Evolutionary conservation across 2,797 vertebrate species (phyloP), one percentile per base, ranked within the genome.

Genomic region (Leuciscus waleckii): DNA sequence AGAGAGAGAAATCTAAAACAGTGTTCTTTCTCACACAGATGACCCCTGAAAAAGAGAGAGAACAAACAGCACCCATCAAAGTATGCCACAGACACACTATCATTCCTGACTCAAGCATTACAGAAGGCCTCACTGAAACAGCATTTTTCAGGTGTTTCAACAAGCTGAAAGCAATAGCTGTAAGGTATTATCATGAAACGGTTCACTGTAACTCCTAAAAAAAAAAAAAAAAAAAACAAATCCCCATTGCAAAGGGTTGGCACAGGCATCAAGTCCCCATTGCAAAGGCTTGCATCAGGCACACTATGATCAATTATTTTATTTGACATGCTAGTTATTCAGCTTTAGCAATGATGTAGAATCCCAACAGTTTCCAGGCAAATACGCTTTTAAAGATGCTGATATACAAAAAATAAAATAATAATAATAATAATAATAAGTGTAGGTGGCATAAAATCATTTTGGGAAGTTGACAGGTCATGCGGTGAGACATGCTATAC

Each of bases 41-140:
- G 87, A 88, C 85, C 83, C 79, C 70, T 84, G 88, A 91, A 84
- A 84, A 79, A 71, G 82, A 54, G 88, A 86, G 90, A 54, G 29
- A 65, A 0, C 4, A 17, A 49, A 17, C 80, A 43, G 14, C 7
- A 7, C 6, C 21, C 14, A 26, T 67, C 14, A 21, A 70, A 82
- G 75, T 65, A 51, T 67, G 32, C 63, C 43, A 73, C 74, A 85
- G 85, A 87, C 77, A 86, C 16, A n/a, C 63, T 81, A 63, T 17
- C 29, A 23, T n/a, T 19, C 43, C 63, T 16, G 19, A 56, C 75
- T 77, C 68, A n/a, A 88, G 83, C 23, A 11, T 16, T 63, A 17
- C 67, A 49, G 29, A 80, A 54, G 65, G 43, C 14, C 56, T 68
- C 61, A 63, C 29, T 29, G 63, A 84, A 43, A 29, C 74, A 58